Conservation (phyloP, 2,113 vertebrate genomes). For the Isichthys henryi region DNA sequence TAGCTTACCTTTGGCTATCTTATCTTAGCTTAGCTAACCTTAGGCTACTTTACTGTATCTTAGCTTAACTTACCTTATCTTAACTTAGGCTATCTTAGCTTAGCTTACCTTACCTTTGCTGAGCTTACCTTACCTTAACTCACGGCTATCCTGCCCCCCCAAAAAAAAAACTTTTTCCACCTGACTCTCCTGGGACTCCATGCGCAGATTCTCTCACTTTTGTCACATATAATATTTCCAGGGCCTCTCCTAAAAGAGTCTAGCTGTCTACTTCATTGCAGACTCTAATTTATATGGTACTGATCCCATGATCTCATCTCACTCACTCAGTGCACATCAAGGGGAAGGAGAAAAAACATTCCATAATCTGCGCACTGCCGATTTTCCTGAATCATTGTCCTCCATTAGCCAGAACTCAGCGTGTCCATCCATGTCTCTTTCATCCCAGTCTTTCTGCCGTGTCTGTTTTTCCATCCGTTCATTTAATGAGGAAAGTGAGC, state of each 20-base stretch:
- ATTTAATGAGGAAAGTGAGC: not conserved
- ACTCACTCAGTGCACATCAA: not conserved
- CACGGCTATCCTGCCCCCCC: not conserved
- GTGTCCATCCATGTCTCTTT: constrained; percentile 39
- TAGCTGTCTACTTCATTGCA: not conserved
- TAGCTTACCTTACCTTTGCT: no score
- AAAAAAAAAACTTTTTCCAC: not conserved
- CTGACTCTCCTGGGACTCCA: not conserved
- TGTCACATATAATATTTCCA: not conserved
- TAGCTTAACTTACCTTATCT: no score
- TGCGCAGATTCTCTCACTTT: not conserved
- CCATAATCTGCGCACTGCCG: constrained; percentile 33
- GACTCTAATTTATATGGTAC: not conserved
- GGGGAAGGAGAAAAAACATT: constrained; percentile 12
- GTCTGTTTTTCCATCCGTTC: not conserved
- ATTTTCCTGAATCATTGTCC: constrained; percentile 32
- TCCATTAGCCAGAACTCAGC: constrained; percentile 41
- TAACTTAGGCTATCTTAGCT: no score
- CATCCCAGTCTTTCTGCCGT: constrained; percentile 35
- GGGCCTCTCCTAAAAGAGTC: not conserved
- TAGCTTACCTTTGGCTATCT: no score
- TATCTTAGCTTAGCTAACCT: no score
- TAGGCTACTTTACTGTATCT: no score
- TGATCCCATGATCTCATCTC: not conserved
- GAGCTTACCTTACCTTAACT: not conserved